Conservation (phyloP, 2,888 invertebrate species). For the Tachystola acroxantha region DNA sequence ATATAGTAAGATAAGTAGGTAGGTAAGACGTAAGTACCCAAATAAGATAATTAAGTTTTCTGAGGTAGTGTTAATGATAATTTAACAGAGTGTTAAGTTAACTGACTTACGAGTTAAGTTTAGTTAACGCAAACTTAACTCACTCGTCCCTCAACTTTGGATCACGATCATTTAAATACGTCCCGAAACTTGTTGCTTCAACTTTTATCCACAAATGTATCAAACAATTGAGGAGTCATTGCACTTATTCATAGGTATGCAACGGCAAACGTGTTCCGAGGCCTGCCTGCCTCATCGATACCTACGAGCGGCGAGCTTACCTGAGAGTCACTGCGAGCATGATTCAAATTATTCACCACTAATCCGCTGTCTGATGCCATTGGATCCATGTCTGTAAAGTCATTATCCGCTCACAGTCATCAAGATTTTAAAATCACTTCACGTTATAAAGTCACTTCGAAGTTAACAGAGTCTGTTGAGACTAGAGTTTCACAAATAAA, state of each 20-base stretch:
- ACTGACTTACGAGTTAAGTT: too few species aligned
- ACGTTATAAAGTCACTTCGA: conserved; percentile 37
- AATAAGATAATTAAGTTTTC: too few species aligned
- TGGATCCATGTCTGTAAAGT: conserved; percentile 61
- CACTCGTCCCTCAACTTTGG: too few species aligned
- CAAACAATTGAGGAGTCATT: conserved; percentile 60
- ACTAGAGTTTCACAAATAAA: conserved; percentile 33
- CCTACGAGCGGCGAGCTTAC: conserved; percentile 53
- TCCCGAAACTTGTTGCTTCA: too few species aligned
- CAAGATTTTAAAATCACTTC: conserved; percentile 29
- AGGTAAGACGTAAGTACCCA: too few species aligned
- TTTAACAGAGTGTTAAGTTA: too few species aligned
- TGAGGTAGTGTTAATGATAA: too few species aligned
- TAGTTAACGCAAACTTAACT: too few species aligned
- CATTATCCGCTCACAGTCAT: conserved; percentile 48
- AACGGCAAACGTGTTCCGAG: conserved; percentile 70
- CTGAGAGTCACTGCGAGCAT: conserved; percentile 73
- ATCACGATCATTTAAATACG: too few species aligned
- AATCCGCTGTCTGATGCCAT: conserved; percentile 69
- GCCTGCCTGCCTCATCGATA: conserved; percentile 59
- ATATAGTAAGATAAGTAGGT: too few species aligned
- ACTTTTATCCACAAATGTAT: conserved; percentile 21
- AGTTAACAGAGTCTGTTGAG: conserved; percentile 7
- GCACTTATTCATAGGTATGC: conserved; percentile 68
- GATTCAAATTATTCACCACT: conserved; percentile 73